A percentile compares a stretch with the other conserved stretches of the same genome.
phyloP scores from a whole-genome alignment of 2,797 vertebrate species.

The Dromococcyx pavoninus region DNA sequence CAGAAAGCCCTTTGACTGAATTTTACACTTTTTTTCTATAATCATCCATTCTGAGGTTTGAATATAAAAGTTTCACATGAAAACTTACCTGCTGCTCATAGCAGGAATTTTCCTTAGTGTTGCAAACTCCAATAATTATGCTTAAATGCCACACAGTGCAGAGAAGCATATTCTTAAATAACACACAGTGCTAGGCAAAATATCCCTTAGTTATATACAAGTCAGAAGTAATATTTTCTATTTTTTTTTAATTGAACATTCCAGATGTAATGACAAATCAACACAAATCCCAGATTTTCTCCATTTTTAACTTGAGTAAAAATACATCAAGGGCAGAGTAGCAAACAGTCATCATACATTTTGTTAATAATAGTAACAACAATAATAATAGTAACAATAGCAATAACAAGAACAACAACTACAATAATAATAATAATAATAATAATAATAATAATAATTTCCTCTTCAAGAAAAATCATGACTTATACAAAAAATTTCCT shows the following conservation, averaged over 20 bases:
- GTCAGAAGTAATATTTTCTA: background rate
- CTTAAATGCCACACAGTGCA: background rate
- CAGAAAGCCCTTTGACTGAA: background rate
- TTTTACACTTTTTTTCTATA: background rate
- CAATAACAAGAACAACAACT: too few relatives aligned
- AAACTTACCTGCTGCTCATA: background rate
- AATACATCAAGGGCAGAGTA: background rate
- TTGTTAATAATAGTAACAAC: background rate
- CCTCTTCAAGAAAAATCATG: background rate
- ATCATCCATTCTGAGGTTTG: background rate
- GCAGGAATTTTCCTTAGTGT: background rate
- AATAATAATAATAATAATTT: background rate
- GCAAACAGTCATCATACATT: background rate
- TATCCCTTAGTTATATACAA: background rate
- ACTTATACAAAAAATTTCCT: background rate
- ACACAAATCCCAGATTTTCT: background rate
- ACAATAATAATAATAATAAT: too few relatives aligned
- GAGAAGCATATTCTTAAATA: background rate
- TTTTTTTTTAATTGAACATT: background rate
- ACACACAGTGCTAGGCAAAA: background rate
- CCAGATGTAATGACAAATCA: background rate
- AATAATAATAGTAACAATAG: background rate
- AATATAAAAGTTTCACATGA: background rate
- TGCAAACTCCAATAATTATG: background rate
- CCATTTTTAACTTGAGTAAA: background rate